Evolutionary conservation across 2,113 vertebrate genomes (phyloP), one percentile per base, ranked within the genome.

Genomic region (Onychostoma macrolepis): DNA sequence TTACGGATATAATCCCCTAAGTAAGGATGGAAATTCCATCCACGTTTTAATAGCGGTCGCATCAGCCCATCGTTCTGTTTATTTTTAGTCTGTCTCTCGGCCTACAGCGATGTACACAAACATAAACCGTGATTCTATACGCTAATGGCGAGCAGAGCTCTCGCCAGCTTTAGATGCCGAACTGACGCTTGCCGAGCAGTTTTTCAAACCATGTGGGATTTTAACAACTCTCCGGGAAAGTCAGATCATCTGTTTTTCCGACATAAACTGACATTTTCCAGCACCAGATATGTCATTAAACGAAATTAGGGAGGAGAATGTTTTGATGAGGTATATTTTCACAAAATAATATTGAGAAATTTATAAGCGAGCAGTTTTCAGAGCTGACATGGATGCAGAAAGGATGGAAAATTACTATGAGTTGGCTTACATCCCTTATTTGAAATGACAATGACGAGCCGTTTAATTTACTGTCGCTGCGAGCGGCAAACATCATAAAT

Each of bases 191-290:
- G 74, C 24, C 89, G 87, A 84, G 91, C 92, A 91, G 89, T 87
- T 58, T 85, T 83, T 69, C 41, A 33, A 61, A 87, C 91, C 89
- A 91, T 83, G 92, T 91, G 88, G 89, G 88, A 89, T 92, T 90
- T 82, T 92, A 91, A 92, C 89, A 90, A 91, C 90, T 87, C 67
- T 88, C 83, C 28, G 17, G 91, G 88, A 91, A 91, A 91, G 90
- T 90, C 4, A 90, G 87, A 90, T 93, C 86, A 85, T 93, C 93
- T 91, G 86, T 85, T 94, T 93, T 92, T 92, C 92, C 92, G 19
- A 87, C 36, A 3, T 85, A 77, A 74, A 88, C 89, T 90, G 90
- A 91, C 89, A 91, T 88, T 88, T 89, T 87, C 63, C 88, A 24
- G 85, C 90, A 84, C 90, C 88, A 83, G 87, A 87, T 36, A 48